Base-by-base conservation (phyloP, 2,888 invertebrate species). In the Oxycera nigricornis region DNA sequence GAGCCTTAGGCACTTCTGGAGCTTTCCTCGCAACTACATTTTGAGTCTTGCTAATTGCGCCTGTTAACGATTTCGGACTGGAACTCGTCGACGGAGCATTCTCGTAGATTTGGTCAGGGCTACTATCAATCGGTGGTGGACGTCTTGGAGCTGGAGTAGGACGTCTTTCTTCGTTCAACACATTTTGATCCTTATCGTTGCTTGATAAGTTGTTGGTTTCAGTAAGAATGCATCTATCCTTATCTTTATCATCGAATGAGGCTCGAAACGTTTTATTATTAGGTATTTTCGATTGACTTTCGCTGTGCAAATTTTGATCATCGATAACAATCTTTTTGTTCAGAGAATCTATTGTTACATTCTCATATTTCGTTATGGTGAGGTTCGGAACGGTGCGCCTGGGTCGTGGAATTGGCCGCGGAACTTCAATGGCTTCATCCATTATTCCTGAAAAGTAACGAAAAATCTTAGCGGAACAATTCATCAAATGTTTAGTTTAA, bases 81-180 rank as follows among this genome's bases (percentile, higher is more conserved):
- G n/a, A n/a, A 39, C 76, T 68, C 17, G 65, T 22, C 17, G 68
- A 57, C 41, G 24, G 14, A 7, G 57, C 59, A 72, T 72, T 59
- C n/a, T 57, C 57, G 20, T 59, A 57, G 17, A 59, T 39, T 59
- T 59, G 28, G 2, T 59, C 72, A n/a, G 57, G 11, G 24, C 55
- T 59, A 11, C 41, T 59, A 9, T 28, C 4, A 20, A 31, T 26
- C 11, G 59, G 59, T 11, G 79, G 76, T 2, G 80, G 79, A 57
- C 80, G 78, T 17, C 85, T 78, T 9, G 85, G 85, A n/a, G 83
- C 83, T 39, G 85, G 85, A 65, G 78, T 79, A 0, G 84, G 85
- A 2, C 79, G 57, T n/a, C 17, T 7, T 61, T 73, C 50, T 28
- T 72, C 67, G 79, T 81, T 82, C 78, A 82, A 81, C 78, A 75